Percentiles rank a stretch among this genome's conserved stretches.
Evolutionary conservation across 2,888 invertebrate genomes (phyloP).

Genomic region (Globia sparganii): DNA sequence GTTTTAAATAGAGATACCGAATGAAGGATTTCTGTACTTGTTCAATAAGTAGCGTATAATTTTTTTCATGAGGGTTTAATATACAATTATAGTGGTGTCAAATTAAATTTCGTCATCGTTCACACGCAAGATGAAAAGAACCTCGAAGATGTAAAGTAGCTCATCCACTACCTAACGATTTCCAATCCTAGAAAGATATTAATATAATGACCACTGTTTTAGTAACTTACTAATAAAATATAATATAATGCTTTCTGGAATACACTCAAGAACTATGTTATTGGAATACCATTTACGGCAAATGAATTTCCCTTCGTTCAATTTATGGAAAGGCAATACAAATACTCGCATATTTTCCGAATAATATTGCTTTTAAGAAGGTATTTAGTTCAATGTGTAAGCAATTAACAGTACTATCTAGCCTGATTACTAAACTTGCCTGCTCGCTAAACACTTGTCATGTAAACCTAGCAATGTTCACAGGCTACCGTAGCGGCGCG

Average conservation of each 20-base stretch:
- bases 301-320: slow-evolving; percentile 35
- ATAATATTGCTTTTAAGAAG: slow-evolving; percentile 53
- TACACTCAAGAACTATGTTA: slow-evolving; percentile 9
- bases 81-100: neutral
- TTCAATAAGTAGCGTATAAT: no score
- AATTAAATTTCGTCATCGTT: neutral
- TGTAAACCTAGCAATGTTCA: slow-evolving; percentile 62
- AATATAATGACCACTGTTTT: neutral
- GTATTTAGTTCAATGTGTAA: slow-evolving; percentile 64
- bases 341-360: slow-evolving; percentile 48
- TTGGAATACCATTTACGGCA: slow-evolving; percentile 26
- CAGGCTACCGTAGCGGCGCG: slow-evolving; percentile 26
- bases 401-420: slow-evolving; percentile 66
- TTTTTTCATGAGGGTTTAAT: no score
- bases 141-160: neutral
- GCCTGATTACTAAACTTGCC: slow-evolving; percentile 64
- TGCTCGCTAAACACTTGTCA: slow-evolving; percentile 69
- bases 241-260: slow-evolving; percentile 7
- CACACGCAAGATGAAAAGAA: neutral
- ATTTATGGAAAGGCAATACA: slow-evolving; percentile 37
- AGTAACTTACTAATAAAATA: slow-evolving; percentile 5
- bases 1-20: no score
- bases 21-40: no score
- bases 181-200: neutral
- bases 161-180: neutral